A percentile compares a stretch with the other conserved stretches of the same genome.
Evolutionary conservation across 2,888 invertebrate genomes (phyloP).

Genomic region (Megastigmus dorsalis): DNA sequence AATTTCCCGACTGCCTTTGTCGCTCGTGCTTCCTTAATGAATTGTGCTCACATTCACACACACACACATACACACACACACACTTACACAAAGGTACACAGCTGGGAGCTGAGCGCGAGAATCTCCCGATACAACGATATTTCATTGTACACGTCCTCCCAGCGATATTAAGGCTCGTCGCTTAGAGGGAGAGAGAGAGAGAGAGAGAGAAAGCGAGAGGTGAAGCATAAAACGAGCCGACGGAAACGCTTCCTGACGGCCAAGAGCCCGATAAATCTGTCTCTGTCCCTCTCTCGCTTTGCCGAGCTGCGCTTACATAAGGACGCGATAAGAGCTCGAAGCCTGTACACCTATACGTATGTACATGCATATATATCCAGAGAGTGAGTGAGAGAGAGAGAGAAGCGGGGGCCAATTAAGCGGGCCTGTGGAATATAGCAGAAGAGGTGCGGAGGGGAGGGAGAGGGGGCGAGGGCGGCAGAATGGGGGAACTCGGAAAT

Average conservation of each 20-base stretch:
- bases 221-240: conserved; percentile 21
- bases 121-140: conserved; percentile 34
- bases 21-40: background rate
- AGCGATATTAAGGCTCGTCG: no score
- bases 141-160: no score
- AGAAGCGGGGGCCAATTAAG: conserved; percentile 39
- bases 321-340: conserved; percentile 44
- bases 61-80: background rate
- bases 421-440: conserved; percentile 15
- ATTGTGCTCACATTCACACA: background rate
- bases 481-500: conserved; percentile 48
- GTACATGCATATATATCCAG: background rate
- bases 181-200: no score
- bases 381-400: conserved; percentile 15
- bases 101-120: background rate
- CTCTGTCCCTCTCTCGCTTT: background rate
- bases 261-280: conserved; percentile 46
- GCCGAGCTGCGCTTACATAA: conserved; percentile 36
- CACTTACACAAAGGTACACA: background rate
- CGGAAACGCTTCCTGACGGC: conserved; percentile 21
- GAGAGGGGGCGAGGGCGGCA: no score
- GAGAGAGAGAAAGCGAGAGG: background rate
- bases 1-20: conserved; percentile 42
- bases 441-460: no score
- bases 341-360: no score